A percentile compares a stretch with the other conserved stretches of the same genome.
These are phyloP conservation scores for Scaptomyza caliginosa DNA, from an alignment of 2,888 invertebrate species.

Conservation along the genomic window DNA sequence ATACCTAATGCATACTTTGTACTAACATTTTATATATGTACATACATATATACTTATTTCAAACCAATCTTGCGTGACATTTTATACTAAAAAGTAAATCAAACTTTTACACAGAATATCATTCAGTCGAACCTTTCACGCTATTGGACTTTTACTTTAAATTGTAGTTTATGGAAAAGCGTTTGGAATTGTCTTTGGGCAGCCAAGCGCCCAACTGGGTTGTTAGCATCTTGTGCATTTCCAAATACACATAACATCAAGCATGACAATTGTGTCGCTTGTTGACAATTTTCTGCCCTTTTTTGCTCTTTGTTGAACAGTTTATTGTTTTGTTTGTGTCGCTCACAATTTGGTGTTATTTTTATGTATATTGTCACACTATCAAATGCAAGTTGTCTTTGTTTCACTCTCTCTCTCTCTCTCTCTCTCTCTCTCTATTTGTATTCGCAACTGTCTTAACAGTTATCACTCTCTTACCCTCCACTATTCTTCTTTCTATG, in stretches of 20 bases:
- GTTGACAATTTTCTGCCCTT: slow-evolving; percentile 44
- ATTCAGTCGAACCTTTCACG: not conserved
- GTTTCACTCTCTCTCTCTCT: slow-evolving; percentile 6
- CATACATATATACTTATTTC: no score
- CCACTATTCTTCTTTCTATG: slow-evolving; percentile 10
- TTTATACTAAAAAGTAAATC: no score
- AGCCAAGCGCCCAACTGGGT: slow-evolving; percentile 13
- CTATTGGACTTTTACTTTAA: not conserved
- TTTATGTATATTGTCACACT: slow-evolving; percentile 51
- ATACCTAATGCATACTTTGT: not conserved
- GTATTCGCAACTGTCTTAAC: slow-evolving; percentile 5
- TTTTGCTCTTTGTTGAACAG: slow-evolving; percentile 24
- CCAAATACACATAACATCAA: slow-evolving; percentile 53
- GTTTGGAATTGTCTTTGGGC: slow-evolving; percentile 38
- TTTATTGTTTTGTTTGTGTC: slow-evolving; percentile 59
- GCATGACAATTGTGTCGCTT: slow-evolving; percentile 57
- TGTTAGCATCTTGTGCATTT: slow-evolving; percentile 54
- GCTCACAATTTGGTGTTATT: slow-evolving; percentile 29
- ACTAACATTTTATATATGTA: no score
- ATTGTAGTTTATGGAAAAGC: slow-evolving; percentile 14
- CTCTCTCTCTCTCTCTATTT: slow-evolving; percentile 10
- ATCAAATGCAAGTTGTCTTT: slow-evolving; percentile 31
- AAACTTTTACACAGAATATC: slow-evolving; percentile 1
- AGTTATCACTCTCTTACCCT: slow-evolving; percentile 14
- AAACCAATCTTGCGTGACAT: no score